A percentile compares a stretch with the other conserved stretches of the same genome.
These are phyloP conservation scores for Drosophila phalerata DNA, from an alignment of 2,888 invertebrate genomes.

Conservation along the genomic window DNA sequence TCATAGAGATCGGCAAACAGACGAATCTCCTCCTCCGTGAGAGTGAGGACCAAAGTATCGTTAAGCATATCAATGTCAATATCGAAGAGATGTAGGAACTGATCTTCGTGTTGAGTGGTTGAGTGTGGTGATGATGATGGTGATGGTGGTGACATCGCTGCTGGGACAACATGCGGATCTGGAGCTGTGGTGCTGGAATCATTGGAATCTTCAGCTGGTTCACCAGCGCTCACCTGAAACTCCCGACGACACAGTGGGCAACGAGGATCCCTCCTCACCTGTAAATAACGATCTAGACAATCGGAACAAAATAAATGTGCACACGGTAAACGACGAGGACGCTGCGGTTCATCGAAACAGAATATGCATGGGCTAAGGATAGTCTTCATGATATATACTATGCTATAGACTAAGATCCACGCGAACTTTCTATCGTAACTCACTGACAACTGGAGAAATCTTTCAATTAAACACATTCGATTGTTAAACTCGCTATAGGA, in stretches of 20 bases:
- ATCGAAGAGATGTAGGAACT: constrained; percentile 23
- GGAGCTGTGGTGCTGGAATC: constrained; percentile 38
- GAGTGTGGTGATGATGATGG: background rate
- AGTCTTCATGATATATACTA: constrained; percentile 28
- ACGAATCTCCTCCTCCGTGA: constrained; percentile 62
- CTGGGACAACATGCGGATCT: constrained; percentile 42
- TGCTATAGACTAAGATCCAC: background rate
- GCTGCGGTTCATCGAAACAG: constrained; percentile 62
- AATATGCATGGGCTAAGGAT: constrained; percentile 54
- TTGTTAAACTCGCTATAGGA: background rate
- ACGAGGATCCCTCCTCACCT: constrained; percentile 50
- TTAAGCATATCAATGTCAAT: constrained; percentile 36
- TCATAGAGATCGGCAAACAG: constrained; percentile 54
- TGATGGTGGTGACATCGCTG: constrained; percentile 12
- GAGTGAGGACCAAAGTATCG: constrained; percentile 58
- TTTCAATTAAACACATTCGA: constrained; percentile 12
- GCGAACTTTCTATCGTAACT: constrained; percentile 16
- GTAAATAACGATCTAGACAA: constrained; percentile 52
- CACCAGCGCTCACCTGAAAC: constrained; percentile 49
- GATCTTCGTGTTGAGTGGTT: background rate
- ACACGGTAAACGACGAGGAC: constrained; percentile 51
- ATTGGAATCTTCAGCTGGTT: constrained; percentile 32
- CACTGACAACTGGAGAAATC: constrained; percentile 12
- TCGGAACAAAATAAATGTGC: constrained; percentile 61
- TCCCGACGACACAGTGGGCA: constrained; percentile 61